phyloP scores from a whole-genome alignment of 2,888 invertebrate genomes.

The Pseudeuparius sepicola region DNA sequence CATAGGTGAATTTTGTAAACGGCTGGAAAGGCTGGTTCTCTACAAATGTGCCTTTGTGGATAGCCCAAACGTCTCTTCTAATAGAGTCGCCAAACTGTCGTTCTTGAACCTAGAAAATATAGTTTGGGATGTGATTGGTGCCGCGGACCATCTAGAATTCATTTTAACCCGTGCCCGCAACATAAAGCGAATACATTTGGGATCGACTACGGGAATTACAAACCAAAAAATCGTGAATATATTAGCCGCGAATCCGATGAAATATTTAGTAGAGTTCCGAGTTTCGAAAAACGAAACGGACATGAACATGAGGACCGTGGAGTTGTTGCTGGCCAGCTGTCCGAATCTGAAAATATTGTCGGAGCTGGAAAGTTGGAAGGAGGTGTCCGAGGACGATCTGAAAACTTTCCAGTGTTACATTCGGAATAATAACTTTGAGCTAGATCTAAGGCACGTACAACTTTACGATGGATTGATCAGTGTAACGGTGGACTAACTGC shows the following conservation, averaged over 20 bases:
- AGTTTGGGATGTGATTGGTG: conserved; percentile 58
- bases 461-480: no score
- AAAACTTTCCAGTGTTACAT: conserved; percentile 52
- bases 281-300: conserved; percentile 60
- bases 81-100: no score
- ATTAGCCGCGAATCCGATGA: conserved; percentile 54
- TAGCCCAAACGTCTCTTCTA: no score
- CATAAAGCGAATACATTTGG: conserved; percentile 57
- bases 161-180: conserved; percentile 54
- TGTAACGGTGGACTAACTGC: no score
- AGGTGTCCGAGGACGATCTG: conserved; percentile 51
- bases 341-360: conserved; percentile 53
- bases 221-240: conserved; percentile 55
- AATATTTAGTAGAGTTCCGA: conserved; percentile 55
- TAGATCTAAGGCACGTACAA: conserved; percentile 56
- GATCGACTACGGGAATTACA: conserved; percentile 61
- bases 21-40: conserved; percentile 53
- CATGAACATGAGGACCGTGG: conserved; percentile 55
- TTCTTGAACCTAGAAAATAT: conserved; percentile 56
- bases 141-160: conserved; percentile 55
- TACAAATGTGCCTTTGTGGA: conserved; percentile 64
- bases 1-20: conserved; percentile 65
- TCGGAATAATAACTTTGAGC: conserved; percentile 53
- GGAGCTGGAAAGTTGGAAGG: conserved; percentile 63
- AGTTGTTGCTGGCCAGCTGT: conserved; percentile 56